A percentile compares a stretch with the other conserved stretches of the same genome.
Conservation (phyloP, 1,140 invertebrate species). For the Magallana angulata region DNA sequence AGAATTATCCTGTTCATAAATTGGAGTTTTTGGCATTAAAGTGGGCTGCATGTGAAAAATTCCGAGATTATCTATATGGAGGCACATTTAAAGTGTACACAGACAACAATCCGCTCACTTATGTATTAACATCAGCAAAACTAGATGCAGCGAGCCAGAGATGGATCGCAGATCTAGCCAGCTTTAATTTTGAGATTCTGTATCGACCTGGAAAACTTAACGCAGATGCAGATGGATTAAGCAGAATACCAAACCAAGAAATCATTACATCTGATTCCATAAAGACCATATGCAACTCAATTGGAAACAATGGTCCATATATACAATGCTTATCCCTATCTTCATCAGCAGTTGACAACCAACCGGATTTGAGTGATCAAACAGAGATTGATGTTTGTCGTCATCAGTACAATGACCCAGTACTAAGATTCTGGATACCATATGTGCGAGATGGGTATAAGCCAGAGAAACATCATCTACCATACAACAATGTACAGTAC, state of each 20-base stretch:
- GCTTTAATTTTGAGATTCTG: background rate
- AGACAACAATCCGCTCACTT: background rate
- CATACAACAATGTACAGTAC: background rate
- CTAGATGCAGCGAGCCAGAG: no score
- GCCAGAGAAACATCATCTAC: background rate
- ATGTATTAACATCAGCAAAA: background rate
- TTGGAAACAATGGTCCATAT: background rate
- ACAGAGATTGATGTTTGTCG: background rate
- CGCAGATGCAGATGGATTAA: no score
- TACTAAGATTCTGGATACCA: background rate
- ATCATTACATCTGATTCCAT: background rate
- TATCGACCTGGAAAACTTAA: no score
- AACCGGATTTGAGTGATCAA: background rate
- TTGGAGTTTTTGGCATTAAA: conserved; percentile 1
- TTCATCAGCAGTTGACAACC: background rate
- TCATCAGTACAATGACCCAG: background rate
- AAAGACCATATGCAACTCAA: background rate
- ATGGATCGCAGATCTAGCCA: background rate
- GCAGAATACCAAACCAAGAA: background rate
- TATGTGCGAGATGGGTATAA: background rate
- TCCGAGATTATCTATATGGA: conserved; percentile 3
- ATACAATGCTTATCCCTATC: background rate
- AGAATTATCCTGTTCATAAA: conserved; percentile 24
- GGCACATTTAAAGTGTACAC: background rate
- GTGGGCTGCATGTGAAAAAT: conserved; percentile 4